Conservation (phyloP, 2,113 vertebrate species). For the Eptatretus burgeri region DNA sequence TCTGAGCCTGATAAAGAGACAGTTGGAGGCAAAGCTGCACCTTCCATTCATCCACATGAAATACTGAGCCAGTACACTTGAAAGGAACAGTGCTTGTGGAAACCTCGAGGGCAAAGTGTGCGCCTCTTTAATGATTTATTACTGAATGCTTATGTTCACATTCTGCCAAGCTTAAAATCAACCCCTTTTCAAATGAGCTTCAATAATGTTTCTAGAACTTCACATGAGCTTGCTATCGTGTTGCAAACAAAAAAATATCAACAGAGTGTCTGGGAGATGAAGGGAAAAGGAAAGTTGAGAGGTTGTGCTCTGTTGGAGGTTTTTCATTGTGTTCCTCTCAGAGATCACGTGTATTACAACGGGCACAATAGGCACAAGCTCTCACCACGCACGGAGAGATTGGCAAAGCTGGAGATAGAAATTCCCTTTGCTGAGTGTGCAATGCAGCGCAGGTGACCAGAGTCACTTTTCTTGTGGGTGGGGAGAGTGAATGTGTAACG, state of each 20-base stretch:
- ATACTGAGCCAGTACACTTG: too few relatives aligned
- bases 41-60: too few relatives aligned
- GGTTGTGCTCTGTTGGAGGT: neutral
- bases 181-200: too few relatives aligned
- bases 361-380: neutral
- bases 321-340: neutral
- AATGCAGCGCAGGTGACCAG: neutral
- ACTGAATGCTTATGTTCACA: too few relatives aligned
- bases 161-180: too few relatives aligned
- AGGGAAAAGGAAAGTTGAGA: neutral
- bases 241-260: neutral
- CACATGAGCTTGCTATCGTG: neutral
- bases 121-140: too few relatives aligned
- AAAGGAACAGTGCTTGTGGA: too few relatives aligned
- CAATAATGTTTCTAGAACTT: too few relatives aligned
- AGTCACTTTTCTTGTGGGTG: neutral
- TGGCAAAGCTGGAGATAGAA: slow-evolving; percentile 1
- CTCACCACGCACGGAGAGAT: neutral
- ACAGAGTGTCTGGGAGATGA: neutral
- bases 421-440: neutral
- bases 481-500: neutral
- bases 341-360: neutral
- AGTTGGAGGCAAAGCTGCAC: too few relatives aligned
- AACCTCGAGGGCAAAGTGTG: too few relatives aligned
- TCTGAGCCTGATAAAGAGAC: too few relatives aligned